A percentile compares a stretch with the other conserved stretches of the same genome.
These are phyloP conservation scores for Fundulus diaphanus DNA, from an alignment of 2,797 vertebrate genomes.

Conservation along the genomic window DNA sequence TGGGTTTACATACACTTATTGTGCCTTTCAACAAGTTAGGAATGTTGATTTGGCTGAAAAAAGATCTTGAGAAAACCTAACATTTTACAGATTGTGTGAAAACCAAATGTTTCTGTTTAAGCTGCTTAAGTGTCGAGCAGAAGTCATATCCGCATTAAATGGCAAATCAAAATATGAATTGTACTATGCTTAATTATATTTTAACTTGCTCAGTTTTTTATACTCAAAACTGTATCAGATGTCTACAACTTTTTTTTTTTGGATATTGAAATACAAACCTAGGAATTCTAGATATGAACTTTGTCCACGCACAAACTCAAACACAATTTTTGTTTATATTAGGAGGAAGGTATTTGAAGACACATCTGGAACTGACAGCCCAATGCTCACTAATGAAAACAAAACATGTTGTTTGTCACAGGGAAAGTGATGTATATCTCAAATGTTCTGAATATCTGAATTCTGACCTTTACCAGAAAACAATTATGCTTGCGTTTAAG, in stretches of 20 bases:
- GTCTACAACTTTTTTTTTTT: background rate
- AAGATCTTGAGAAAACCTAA: too few relatives aligned
- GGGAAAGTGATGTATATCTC: background rate
- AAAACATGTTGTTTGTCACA: background rate
- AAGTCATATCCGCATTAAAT: background rate
- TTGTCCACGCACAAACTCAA: background rate
- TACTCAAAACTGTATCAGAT: background rate
- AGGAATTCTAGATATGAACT: background rate
- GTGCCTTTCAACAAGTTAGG: background rate
- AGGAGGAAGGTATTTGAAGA: background rate
- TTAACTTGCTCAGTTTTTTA: background rate
- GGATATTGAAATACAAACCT: background rate
- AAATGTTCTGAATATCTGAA: background rate
- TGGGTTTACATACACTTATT: background rate
- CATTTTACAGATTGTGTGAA: too few relatives aligned
- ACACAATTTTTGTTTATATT: background rate
- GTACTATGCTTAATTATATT: background rate
- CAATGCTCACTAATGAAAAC: background rate
- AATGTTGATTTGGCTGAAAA: background rate
- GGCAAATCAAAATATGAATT: background rate
- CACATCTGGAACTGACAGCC: background rate
- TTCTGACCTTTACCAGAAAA: background rate
- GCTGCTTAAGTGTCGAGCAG: background rate
- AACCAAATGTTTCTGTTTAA: background rate
- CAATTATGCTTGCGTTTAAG: background rate